Percentiles rank a stretch among this genome's conserved stretches.
phyloP scores from a whole-genome alignment of 1,140 invertebrate species.

The Xylocopa sonorina region DNA sequence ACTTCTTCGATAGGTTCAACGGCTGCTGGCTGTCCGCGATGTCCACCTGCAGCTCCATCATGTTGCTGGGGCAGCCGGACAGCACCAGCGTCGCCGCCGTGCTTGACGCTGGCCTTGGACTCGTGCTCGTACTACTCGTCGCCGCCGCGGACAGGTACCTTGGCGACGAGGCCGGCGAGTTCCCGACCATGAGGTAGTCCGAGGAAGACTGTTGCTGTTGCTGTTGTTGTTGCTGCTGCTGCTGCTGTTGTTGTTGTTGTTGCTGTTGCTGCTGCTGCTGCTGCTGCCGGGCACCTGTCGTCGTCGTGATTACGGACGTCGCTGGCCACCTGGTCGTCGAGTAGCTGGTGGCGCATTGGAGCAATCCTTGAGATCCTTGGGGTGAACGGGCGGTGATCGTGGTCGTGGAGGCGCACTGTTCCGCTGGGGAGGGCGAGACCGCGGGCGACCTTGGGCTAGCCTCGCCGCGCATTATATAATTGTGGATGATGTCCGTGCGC shows the following conservation, averaged over 20 bases:
- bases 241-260: slow-evolving; percentile 69
- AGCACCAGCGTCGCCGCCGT: slow-evolving; percentile 77
- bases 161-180: slow-evolving; percentile 77
- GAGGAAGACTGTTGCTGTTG: slow-evolving; percentile 75
- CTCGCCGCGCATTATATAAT: slow-evolving; percentile 92
- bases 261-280: slow-evolving; percentile 69
- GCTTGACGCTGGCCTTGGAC: slow-evolving; percentile 78
- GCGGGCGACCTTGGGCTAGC: slow-evolving; percentile 82
- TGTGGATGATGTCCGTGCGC: slow-evolving; percentile 93
- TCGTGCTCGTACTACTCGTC: slow-evolving; percentile 77
- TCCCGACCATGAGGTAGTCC: slow-evolving; percentile 72
- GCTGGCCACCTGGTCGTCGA: slow-evolving; percentile 78
- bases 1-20: slow-evolving; percentile 93
- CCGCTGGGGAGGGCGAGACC: slow-evolving; percentile 81
- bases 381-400: slow-evolving; percentile 74
- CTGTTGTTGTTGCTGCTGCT: slow-evolving; percentile 67
- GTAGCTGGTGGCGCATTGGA: slow-evolving; percentile 77
- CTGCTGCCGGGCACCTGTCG: slow-evolving; percentile 73
- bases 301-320: slow-evolving; percentile 80
- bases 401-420: slow-evolving; percentile 80
- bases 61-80: slow-evolving; percentile 79
- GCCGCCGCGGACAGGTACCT: slow-evolving; percentile 76
- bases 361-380: slow-evolving; percentile 72
- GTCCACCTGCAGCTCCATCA: slow-evolving; percentile 91
- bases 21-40: slow-evolving; percentile 91